Conservation (phyloP, 2,888 invertebrate species). For the Abrostola triplasia region DNA sequence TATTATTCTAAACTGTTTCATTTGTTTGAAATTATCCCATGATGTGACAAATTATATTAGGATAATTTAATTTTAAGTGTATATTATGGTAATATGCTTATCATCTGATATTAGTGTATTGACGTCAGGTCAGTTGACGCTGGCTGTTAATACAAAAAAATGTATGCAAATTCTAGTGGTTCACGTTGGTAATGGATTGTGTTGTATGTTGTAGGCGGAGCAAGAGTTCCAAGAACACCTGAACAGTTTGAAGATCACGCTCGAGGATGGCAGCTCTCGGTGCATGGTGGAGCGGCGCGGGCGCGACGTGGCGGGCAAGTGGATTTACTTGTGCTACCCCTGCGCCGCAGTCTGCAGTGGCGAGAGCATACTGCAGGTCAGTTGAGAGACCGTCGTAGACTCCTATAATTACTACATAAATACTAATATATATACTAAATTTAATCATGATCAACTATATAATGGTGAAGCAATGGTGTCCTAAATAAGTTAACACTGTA, state of each 20-base stretch:
- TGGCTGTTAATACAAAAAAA: slow-evolving; percentile 8
- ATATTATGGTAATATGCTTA: neutral
- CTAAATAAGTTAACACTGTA: neutral
- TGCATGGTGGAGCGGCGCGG: slow-evolving; percentile 83
- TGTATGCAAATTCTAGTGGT: neutral
- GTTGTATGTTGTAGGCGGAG: slow-evolving; percentile 75
- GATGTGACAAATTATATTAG: slow-evolving; percentile 26
- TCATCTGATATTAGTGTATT: neutral
- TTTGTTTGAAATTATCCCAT: slow-evolving; percentile 64
- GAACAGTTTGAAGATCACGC: slow-evolving; percentile 80
- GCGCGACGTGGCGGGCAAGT: slow-evolving; percentile 80
- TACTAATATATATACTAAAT: too few relatives aligned
- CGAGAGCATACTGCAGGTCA: slow-evolving; percentile 81
- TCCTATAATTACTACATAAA: too few relatives aligned
- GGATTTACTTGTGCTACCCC: slow-evolving; percentile 86
- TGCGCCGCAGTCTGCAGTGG: slow-evolving; percentile 86
- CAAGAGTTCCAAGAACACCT: slow-evolving; percentile 81
- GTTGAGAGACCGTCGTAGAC: neutral
- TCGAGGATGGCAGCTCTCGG: slow-evolving; percentile 80
- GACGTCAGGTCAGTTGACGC: slow-evolving; percentile 13
- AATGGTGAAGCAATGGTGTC: neutral
- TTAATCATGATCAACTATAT: neutral
- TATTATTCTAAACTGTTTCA: slow-evolving; percentile 64
- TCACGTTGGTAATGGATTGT: slow-evolving; percentile 14
- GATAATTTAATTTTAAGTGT: slow-evolving; percentile 9